Percentiles rank a stretch among this genome's conserved stretches.
phyloP scores from a whole-genome alignment of 2,113 vertebrate species.

The Protobothrops mucrosquamatus region DNA sequence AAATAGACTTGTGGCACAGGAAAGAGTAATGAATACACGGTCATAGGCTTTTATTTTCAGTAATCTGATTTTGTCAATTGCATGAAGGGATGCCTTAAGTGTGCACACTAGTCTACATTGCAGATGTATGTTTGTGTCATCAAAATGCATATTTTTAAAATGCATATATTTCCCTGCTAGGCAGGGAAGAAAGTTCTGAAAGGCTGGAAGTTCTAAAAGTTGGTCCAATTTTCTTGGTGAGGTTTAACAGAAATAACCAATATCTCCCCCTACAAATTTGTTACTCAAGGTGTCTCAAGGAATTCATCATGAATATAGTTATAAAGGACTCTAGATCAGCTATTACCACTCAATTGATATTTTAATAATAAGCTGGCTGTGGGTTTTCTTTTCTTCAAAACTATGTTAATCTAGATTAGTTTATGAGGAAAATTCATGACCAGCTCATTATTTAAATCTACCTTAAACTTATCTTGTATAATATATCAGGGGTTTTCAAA shows the following conservation, averaged over 20 bases:
- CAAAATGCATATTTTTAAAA: slow-evolving; percentile 15
- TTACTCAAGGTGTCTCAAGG: background rate
- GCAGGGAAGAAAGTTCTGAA: slow-evolving; percentile 14
- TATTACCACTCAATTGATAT: background rate
- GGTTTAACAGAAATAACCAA: background rate
- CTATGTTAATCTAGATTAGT: background rate
- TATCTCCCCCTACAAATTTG: background rate
- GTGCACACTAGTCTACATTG: slow-evolving; percentile 18
- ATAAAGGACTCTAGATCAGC: background rate
- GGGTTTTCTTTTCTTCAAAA: background rate
- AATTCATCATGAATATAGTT: slow-evolving; percentile 6
- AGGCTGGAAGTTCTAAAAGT: slow-evolving; percentile 16
- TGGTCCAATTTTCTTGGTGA: slow-evolving; percentile 49
- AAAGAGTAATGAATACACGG: background rate
- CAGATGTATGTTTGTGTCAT: slow-evolving; percentile 15
- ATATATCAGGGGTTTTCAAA: too few relatives aligned
- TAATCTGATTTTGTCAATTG: slow-evolving; percentile 27
- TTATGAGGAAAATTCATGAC: slow-evolving; percentile 17
- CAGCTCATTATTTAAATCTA: slow-evolving; percentile 4
- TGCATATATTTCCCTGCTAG: background rate
- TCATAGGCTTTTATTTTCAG: background rate
- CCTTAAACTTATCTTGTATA: slow-evolving; percentile 4
- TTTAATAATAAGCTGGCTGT: background rate
- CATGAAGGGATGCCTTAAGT: slow-evolving; percentile 2
- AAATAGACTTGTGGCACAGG: background rate